phyloP scores from a whole-genome alignment of 2,888 invertebrate genomes.

The Apamea crenata region DNA sequence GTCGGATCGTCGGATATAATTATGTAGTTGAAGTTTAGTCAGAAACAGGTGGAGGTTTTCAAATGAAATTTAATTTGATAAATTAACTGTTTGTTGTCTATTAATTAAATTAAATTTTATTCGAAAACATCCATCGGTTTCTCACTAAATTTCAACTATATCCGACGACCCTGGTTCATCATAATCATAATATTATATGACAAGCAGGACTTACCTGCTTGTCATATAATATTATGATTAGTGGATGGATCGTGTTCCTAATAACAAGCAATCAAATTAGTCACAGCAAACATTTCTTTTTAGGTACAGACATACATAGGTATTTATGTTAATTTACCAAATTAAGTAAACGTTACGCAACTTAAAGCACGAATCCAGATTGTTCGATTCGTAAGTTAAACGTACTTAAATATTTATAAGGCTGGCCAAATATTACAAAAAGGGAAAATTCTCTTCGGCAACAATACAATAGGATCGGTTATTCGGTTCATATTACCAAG shows the following conservation, averaged over 20 bases:
- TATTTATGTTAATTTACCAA: conserved; percentile 4
- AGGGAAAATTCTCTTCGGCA: conserved; percentile 46
- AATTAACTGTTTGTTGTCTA: not conserved
- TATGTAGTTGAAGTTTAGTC: too few species aligned
- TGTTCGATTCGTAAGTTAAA: conserved; percentile 24
- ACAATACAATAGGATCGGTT: conserved; percentile 34
- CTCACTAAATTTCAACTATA: not conserved
- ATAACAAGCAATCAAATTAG: conserved; percentile 10
- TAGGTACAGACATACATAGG: not conserved
- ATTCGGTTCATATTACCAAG: conserved; percentile 40
- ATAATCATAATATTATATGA: too few species aligned
- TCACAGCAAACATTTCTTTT: conserved; percentile 13
- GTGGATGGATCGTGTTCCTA: not conserved
- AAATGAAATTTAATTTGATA: not conserved
- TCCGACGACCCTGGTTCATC: not conserved
- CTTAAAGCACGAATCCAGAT: conserved; percentile 14
- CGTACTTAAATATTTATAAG: conserved; percentile 46
- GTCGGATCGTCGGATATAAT: not conserved
- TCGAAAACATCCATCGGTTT: not conserved
- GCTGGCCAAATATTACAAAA: conserved; percentile 28
- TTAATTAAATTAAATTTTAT: not conserved
- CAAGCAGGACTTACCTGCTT: not conserved
- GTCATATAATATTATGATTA: not conserved
- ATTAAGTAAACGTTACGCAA: conserved; percentile 36
- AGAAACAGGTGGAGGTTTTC: not conserved